A percentile compares a stretch with the other conserved stretches of the same genome.
phyloP scores from a whole-genome alignment of 2,113 vertebrate genomes.

The Pleuronectes platessa region DNA sequence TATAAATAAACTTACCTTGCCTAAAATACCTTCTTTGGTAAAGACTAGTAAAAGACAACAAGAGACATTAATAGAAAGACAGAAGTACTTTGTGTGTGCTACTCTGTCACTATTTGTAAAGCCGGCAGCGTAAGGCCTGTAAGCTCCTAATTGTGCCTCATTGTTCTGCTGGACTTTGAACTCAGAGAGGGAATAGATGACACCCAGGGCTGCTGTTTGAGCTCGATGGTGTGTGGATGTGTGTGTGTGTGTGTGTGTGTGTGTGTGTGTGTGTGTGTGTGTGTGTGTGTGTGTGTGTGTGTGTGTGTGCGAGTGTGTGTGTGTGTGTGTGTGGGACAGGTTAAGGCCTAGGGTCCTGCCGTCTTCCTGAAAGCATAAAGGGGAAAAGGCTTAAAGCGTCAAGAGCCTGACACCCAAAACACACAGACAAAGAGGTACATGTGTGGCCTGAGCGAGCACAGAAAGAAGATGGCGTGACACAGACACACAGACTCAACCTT shows the following conservation, averaged over 20 bases:
- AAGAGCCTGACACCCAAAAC: slow-evolving; percentile 69
- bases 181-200: slow-evolving; percentile 62
- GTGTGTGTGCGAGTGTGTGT: slow-evolving; percentile 26
- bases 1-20: not conserved
- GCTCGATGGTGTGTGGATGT: slow-evolving; percentile 28
- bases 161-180: slow-evolving; percentile 84
- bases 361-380: slow-evolving; percentile 48
- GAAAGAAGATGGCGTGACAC: slow-evolving; percentile 13
- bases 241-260: slow-evolving; percentile 25
- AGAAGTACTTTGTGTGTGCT: slow-evolving; percentile 8
- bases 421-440: slow-evolving; percentile 63
- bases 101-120: slow-evolving; percentile 45
- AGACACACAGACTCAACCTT: not conserved
- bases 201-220: slow-evolving; percentile 61
- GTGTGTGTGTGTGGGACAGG: slow-evolving; percentile 34
- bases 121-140: slow-evolving; percentile 67
- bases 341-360: slow-evolving; percentile 44
- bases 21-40: not conserved
- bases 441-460: slow-evolving; percentile 62
- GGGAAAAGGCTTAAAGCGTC: slow-evolving; percentile 64
- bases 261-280: slow-evolving; percentile 41
- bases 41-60: slow-evolving; percentile 13
- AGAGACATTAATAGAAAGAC: slow-evolving; percentile 14
- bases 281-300: slow-evolving; percentile 39
- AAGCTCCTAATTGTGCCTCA: slow-evolving; percentile 81